These are phyloP conservation scores for Indri indri DNA, from an alignment of 2,113 vertebrate genomes.

Conservation along the genomic window DNA sequence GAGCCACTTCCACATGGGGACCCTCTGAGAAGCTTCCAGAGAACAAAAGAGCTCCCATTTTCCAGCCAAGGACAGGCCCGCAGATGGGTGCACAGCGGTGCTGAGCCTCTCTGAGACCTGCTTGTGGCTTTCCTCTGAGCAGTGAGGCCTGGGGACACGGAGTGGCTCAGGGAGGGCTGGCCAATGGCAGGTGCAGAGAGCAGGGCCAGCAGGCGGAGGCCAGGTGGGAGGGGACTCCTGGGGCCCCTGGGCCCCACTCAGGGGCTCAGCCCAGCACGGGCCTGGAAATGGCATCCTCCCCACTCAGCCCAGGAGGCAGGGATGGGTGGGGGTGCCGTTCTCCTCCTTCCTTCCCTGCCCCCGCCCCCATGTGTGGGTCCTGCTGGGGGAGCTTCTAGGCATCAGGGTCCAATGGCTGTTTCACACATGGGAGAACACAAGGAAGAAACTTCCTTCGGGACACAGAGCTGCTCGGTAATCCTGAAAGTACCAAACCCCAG, in stretches of 20 bases:
- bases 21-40: neutral
- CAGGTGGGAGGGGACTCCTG: neutral
- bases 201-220: neutral
- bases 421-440: neutral
- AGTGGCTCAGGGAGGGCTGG: neutral
- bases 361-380: neutral
- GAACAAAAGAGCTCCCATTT: neutral
- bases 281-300: neutral
- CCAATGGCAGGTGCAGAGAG: neutral
- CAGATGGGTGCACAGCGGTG: accelerated
- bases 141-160: accelerated
- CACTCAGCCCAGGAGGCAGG: neutral
- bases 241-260: neutral
- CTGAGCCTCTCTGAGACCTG: neutral
- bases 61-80: neutral
- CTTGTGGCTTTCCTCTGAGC: accelerated
- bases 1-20: neutral
- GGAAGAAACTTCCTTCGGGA: neutral
- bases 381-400: neutral
- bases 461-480: neutral
- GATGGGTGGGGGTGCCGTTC: accelerated
- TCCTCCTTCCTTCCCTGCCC: too few species aligned
- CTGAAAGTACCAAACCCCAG: neutral
- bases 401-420: neutral
- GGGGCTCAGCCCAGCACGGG: neutral